A percentile compares a stretch with the other conserved stretches of the same genome.
These are phyloP conservation scores for Cephus sareptanus DNA, from an alignment of 2,888 invertebrate genomes.

Conservation along the genomic window DNA sequence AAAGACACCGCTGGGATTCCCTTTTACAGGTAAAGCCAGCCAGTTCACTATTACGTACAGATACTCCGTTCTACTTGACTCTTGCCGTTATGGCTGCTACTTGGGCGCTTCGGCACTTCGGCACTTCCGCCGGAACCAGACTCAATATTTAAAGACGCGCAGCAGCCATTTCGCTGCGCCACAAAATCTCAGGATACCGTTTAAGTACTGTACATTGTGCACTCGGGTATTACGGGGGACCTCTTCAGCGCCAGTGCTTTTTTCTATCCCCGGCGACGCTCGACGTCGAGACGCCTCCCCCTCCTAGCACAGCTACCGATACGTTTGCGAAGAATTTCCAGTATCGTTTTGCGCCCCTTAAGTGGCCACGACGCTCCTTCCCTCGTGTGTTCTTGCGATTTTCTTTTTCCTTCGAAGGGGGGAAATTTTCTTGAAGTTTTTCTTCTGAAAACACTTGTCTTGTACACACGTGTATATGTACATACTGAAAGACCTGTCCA, in stretches of 20 bases:
- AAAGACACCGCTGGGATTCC: constrained; percentile 87
- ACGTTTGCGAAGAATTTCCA: not conserved
- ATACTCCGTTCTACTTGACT: not conserved
- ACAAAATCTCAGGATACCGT: not conserved
- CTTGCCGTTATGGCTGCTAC: not conserved
- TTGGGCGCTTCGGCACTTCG: not conserved
- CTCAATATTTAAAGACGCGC: not conserved
- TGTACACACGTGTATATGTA: not conserved
- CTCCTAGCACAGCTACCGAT: not conserved
- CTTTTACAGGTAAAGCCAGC: constrained; percentile 79
- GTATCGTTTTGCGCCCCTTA: not conserved
- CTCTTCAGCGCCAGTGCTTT: not conserved
- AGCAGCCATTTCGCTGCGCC: not conserved
- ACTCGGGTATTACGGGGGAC: not conserved
- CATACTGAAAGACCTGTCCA: not conserved
- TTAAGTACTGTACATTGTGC: not conserved
- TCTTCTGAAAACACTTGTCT: not conserved
- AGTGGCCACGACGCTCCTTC: not conserved
- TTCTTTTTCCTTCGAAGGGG: not conserved
- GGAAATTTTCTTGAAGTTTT: not conserved
- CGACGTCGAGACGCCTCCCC: not conserved
- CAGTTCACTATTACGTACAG: not conserved
- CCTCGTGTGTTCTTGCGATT: not conserved
- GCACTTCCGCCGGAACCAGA: not conserved
- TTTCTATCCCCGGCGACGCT: not conserved